Evolutionary conservation across 2,113 vertebrate species (phyloP).

Genomic region (Mesoclemmys tuberculata): DNA sequence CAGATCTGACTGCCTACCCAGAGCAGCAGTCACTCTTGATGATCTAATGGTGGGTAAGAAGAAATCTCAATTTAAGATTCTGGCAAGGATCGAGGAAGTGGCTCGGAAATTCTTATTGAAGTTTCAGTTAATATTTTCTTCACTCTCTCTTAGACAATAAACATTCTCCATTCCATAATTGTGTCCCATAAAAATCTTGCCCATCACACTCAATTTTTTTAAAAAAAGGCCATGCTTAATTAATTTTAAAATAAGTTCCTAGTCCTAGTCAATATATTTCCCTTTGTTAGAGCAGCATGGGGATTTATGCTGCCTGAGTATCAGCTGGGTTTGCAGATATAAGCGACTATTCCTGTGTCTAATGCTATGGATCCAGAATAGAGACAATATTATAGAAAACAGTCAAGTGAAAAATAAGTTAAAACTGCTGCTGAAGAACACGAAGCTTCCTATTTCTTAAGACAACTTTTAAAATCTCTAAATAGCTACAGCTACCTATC

Average conservation of each 20-base stretch:
- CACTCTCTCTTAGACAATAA: background rate
- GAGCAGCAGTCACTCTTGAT: background rate
- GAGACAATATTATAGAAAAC: background rate
- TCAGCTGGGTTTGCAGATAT: background rate
- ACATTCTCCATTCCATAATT: background rate
- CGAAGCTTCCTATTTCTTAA: background rate
- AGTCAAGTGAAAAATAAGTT: background rate
- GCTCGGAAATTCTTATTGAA: background rate
- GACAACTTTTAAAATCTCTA: background rate
- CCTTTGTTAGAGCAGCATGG: background rate
- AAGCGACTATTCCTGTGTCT: background rate
- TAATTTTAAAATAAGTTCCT: background rate
- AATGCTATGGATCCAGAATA: background rate
- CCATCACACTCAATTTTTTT: background rate
- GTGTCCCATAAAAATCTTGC: background rate
- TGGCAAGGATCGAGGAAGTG: background rate
- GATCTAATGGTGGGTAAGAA: background rate
- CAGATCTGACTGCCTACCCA: background rate
- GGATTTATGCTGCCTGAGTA: background rate
- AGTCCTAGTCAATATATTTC: background rate
- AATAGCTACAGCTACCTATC: background rate
- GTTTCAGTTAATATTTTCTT: accelerated
- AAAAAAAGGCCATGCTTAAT: too few species aligned
- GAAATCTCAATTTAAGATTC: background rate
- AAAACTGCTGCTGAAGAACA: background rate